Conservation (phyloP, 2,113 vertebrate genomes). For the Mirounga angustirostris region DNA sequence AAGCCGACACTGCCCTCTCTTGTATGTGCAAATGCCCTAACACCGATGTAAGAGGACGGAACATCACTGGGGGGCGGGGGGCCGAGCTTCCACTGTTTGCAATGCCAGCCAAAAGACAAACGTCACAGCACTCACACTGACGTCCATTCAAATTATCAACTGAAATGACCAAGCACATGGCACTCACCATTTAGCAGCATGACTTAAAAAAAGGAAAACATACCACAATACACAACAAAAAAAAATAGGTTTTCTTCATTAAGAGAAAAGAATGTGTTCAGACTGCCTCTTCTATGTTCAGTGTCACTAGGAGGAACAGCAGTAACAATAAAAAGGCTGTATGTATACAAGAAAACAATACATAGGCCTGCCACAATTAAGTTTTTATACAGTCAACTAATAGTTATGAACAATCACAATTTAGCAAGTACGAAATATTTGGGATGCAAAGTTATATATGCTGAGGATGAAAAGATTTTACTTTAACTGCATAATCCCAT, state of each 20-base stretch:
- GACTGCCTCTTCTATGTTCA: neutral
- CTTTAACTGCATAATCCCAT: neutral
- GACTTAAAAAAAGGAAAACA: neutral
- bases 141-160: slow-evolving; percentile 17
- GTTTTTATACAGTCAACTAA: neutral
- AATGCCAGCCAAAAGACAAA: neutral
- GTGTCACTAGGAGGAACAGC: neutral
- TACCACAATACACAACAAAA: neutral
- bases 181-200: neutral
- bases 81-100: neutral
- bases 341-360: neutral
- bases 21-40: slow-evolving; percentile 46
- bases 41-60: slow-evolving; percentile 67
- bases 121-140: neutral
- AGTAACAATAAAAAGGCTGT: neutral
- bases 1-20: slow-evolving; percentile 53
- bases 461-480: neutral
- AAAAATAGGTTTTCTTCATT: neutral
- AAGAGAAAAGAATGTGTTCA: neutral
- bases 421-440: neutral
- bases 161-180: neutral
- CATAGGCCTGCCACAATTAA: neutral
- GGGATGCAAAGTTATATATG: neutral
- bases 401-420: neutral
- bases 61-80: neutral